Evolutionary conservation across 2,113 vertebrate genomes (phyloP).

Genomic region (Anas platyrhynchos): DNA sequence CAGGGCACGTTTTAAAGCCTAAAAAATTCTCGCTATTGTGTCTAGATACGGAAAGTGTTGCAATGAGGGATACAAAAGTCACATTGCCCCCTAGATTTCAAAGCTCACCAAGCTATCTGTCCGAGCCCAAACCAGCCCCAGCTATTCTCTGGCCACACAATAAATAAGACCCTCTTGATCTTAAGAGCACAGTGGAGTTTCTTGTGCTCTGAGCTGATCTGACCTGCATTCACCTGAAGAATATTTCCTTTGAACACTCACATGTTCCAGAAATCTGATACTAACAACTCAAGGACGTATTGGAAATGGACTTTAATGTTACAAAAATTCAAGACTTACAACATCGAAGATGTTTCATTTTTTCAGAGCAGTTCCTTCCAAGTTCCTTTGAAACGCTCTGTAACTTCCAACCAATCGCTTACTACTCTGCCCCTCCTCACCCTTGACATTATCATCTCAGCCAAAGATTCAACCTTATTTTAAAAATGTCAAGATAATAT

Average conservation of each 20-base stretch:
- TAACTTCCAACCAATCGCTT: neutral
- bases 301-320: neutral
- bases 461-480: neutral
- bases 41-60: neutral
- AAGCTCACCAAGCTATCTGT: neutral
- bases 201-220: neutral
- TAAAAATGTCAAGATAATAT: fast-evolving
- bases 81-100: neutral
- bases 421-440: neutral
- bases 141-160: neutral
- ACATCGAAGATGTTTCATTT: neutral
- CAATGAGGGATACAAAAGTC: neutral
- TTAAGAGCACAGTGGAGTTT: neutral
- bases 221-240: neutral
- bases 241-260: neutral
- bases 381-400: neutral
- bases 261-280: neutral
- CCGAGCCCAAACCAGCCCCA: neutral
- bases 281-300: neutral
- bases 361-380: neutral
- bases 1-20: neutral
- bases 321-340: neutral
- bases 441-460: neutral
- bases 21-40: neutral
- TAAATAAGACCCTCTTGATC: neutral